phyloP scores from a whole-genome alignment of 2,797 vertebrate species.

The Chaetodon trifasciatus region DNA sequence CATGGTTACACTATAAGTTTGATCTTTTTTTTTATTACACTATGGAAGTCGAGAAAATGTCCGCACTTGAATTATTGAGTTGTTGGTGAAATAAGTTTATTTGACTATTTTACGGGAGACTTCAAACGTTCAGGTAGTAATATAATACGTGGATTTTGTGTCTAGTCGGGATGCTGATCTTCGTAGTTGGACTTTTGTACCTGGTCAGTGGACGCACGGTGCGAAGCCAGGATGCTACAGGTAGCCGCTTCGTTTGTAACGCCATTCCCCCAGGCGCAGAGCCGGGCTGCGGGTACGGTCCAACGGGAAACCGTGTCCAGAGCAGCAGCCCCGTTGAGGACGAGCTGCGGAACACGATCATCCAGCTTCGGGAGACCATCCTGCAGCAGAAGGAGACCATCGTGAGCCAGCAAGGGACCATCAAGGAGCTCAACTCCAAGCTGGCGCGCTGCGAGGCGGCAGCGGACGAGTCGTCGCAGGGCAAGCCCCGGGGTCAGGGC shows the following conservation, averaged over 20 bases:
- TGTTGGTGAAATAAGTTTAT: constrained; percentile 49
- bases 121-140: constrained; percentile 1
- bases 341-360: constrained; percentile 91
- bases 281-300: constrained; percentile 88
- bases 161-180: constrained; percentile 83
- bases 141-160: constrained; percentile 28
- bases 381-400: constrained; percentile 97
- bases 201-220: constrained; percentile 74
- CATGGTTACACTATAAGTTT: constrained; percentile 23
- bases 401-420: constrained; percentile 93
- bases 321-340: constrained; percentile 90
- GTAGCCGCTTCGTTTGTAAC: constrained; percentile 95
- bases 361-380: constrained; percentile 95
- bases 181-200: constrained; percentile 82
- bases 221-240: constrained; percentile 79
- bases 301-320: constrained; percentile 86
- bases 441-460: constrained; percentile 92
- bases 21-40: constrained; percentile 17
- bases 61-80: constrained; percentile 21
- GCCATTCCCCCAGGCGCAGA: constrained; percentile 90
- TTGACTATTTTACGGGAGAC: constrained; percentile 12
- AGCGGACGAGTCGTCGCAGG: constrained; percentile 82
- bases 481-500: constrained; percentile 84
- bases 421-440: constrained; percentile 95
- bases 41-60: constrained; percentile 50